Evolutionary conservation across 2,113 vertebrate species (phyloP).

Genomic region (Solea solea): DNA sequence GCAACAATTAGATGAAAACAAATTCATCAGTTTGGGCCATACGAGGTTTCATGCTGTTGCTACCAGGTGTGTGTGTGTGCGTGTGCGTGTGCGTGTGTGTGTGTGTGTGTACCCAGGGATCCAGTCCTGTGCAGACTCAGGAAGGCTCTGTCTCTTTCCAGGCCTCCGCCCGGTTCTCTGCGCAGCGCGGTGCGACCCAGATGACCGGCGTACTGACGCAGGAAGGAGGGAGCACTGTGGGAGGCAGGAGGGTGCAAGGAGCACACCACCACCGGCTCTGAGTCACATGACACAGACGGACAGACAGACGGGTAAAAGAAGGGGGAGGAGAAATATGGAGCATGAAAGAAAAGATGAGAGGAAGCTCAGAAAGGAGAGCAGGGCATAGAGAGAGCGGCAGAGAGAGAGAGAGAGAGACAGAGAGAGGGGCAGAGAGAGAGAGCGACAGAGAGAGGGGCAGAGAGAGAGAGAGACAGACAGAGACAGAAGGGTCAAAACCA

Average conservation of each 20-base stretch:
- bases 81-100: slow-evolving; percentile 16
- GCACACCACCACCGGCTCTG: slow-evolving; percentile 81
- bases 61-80: too few species aligned
- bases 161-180: slow-evolving; percentile 78
- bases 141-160: slow-evolving; percentile 79
- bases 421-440: background rate
- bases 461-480: background rate
- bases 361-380: slow-evolving; percentile 1
- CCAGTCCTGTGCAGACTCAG: slow-evolving; percentile 83
- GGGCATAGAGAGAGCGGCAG: background rate
- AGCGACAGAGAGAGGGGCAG: background rate
- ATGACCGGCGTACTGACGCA: slow-evolving; percentile 84
- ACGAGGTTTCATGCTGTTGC: too few species aligned
- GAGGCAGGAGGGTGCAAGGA: slow-evolving; percentile 80
- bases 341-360: slow-evolving; percentile 6
- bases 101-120: slow-evolving; percentile 79
- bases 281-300: slow-evolving; percentile 32
- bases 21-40: too few species aligned
- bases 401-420: background rate
- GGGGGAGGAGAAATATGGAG: background rate
- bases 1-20: too few species aligned
- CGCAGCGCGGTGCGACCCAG: slow-evolving; percentile 81
- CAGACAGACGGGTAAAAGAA: slow-evolving; percentile 7
- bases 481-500: background rate
- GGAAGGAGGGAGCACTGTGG: slow-evolving; percentile 84